Conservation (phyloP, 2,888 invertebrate genomes). For the Brachyptera putata region DNA sequence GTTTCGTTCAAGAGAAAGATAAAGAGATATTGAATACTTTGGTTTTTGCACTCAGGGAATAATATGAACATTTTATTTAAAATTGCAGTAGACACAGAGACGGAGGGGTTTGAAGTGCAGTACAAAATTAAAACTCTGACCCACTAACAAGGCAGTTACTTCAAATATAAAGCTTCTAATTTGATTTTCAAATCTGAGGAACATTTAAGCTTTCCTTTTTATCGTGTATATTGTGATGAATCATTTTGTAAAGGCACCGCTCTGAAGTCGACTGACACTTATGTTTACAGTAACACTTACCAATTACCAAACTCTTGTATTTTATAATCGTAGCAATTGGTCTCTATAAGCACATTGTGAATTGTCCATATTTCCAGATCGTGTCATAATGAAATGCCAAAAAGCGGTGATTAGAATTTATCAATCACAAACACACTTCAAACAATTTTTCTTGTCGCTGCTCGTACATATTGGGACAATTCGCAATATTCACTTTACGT, state of each 20-base stretch:
- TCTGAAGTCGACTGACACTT: background rate
- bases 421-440: background rate
- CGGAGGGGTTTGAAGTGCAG: conserved; percentile 7
- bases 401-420: background rate
- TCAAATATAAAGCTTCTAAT: conserved; percentile 1
- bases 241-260: conserved; percentile 13
- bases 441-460: background rate
- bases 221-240: background rate
- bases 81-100: conserved; percentile 11
- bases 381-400: no score
- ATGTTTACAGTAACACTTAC: background rate
- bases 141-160: conserved; percentile 21
- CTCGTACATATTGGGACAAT: background rate
- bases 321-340: no score
- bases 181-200: background rate
- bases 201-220: background rate
- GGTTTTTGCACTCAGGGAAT: conserved; percentile 22
- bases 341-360: no score
- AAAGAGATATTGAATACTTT: conserved; percentile 20
- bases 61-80: background rate
- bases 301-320: conserved; percentile 2
- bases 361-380: no score
- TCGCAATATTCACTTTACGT: background rate
- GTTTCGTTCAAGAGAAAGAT: conserved; percentile 16
- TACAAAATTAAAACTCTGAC: conserved; percentile 24